Base-by-base conservation (phyloP, 2,113 vertebrate genomes). In the Andinoacara biseriatus region DNA sequence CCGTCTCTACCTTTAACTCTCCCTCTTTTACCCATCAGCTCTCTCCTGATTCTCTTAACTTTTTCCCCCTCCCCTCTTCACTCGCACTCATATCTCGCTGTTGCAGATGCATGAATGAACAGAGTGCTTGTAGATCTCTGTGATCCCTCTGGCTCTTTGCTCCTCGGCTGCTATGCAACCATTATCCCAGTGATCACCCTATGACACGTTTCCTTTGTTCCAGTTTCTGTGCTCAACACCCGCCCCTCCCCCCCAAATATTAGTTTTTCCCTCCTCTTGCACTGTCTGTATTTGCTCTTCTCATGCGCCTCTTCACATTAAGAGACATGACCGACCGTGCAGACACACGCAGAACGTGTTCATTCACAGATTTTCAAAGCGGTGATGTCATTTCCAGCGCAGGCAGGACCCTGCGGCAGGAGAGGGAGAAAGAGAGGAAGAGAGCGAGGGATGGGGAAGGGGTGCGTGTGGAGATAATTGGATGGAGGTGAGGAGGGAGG, bases 321-420 rank as follows among this genome's bases (percentile, higher is more conserved):
- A 75, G 5, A 78, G 9, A 2, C 49, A 60, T 3, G 33, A 24
- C 54, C 0, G 14, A 49, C 46, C 43, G 26, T 9, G 22, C 40
- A 31, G 43, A 33, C 24, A 75, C 59, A 76, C 54, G 18, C 10
- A 0, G 0, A 65, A 43, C 35, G 15, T 33, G 10, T 79, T 89
- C 88, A 93, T 93, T 92, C 89, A 94, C 76, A 80, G 20, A 76
- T 86, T 90, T 85, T 74, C 86, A 77, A 35, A 89, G 15, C 5
- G 33, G 84, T 93, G 92, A 93, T 90, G 90, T 94, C 89, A 93
- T 92, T 52, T 33, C 85, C 24, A 78, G 87, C 57, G 3, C 69
- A 74, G 80, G 62, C 85, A 74, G 80, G 61, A 65, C 17, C 82
- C 82, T 89, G 90, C 90, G 90, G 89, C 84, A 78, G 38, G 60